Conservation (phyloP, 2,113 vertebrate genomes). For the Martes martes region DNA sequence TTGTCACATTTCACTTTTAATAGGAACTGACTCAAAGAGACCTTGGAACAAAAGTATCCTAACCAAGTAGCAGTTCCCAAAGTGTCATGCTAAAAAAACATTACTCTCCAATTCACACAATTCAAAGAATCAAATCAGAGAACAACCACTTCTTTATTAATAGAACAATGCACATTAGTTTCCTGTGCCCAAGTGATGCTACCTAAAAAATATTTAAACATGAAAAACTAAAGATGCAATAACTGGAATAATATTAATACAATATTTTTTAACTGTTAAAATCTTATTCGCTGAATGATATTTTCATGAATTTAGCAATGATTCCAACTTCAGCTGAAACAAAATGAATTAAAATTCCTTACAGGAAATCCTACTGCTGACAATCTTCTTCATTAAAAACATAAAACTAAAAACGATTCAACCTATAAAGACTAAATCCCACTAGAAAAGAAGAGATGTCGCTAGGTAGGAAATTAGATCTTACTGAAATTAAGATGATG, state of each 20-base stretch:
- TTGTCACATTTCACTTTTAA: slow-evolving; percentile 66
- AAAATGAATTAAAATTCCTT: not conserved
- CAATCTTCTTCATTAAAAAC: slow-evolving; percentile 49
- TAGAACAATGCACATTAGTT: slow-evolving; percentile 69
- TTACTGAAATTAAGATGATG: slow-evolving; percentile 28
- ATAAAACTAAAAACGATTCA: slow-evolving; percentile 25
- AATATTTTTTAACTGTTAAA: slow-evolving; percentile 31
- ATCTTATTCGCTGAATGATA: not conserved
- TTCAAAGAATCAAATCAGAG: slow-evolving; percentile 64
- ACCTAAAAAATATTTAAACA: slow-evolving; percentile 55
- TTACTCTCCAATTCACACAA: slow-evolving; percentile 61
- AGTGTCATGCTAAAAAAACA: slow-evolving; percentile 65
- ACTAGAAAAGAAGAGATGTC: not conserved
- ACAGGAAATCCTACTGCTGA: not conserved
- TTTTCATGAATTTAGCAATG: slow-evolving; percentile 33
- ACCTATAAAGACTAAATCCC: slow-evolving; percentile 22
- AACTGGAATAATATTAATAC: slow-evolving; percentile 58
- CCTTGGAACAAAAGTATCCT: slow-evolving; percentile 66
- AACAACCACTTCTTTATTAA: slow-evolving; percentile 75
- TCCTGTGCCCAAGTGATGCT: slow-evolving; percentile 68
- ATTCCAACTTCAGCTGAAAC: not conserved
- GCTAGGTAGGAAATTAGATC: slow-evolving; percentile 31
- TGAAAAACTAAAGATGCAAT: slow-evolving; percentile 51
- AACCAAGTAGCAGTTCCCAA: slow-evolving; percentile 65
- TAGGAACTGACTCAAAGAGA: slow-evolving; percentile 73